A percentile compares a stretch with the other conserved stretches of the same genome.
phyloP scores from a whole-genome alignment of 2,888 invertebrate species.

The Leptothorax acervorum region DNA sequence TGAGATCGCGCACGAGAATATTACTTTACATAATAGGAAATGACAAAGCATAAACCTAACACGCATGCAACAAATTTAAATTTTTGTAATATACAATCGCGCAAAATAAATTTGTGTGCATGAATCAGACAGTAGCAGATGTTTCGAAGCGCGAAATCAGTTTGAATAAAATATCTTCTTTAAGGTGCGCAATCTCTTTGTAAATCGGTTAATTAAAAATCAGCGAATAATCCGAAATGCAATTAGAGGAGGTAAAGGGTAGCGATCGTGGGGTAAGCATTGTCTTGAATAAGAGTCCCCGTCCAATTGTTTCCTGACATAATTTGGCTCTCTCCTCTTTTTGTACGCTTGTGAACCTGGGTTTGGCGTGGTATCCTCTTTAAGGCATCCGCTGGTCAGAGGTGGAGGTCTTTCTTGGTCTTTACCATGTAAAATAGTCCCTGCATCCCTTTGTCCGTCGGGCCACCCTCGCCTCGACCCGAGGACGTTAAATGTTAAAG shows the following conservation, averaged over 20 bases:
- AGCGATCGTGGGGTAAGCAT: constrained; percentile 13
- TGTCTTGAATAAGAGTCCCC: constrained; percentile 27
- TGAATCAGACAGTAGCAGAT: background rate
- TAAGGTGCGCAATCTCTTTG: constrained; percentile 26
- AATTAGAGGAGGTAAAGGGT: constrained; percentile 41
- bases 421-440: constrained; percentile 79
- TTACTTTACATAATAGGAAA: background rate
- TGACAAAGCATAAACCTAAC: background rate
- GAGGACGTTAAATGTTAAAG: constrained; percentile 62
- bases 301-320: constrained; percentile 34
- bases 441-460: constrained; percentile 76
- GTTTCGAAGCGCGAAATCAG: background rate
- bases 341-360: background rate
- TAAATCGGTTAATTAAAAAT: constrained; percentile 48
- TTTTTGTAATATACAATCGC: background rate
- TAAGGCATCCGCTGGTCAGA: constrained; percentile 63
- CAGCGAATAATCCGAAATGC: constrained; percentile 32
- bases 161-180: constrained; percentile 27
- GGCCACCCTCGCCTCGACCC: constrained; percentile 44
- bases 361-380: constrained; percentile 62
- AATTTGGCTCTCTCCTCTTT: background rate
- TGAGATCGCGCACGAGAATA: background rate
- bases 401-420: constrained; percentile 62
- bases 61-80: background rate
- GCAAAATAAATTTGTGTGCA: constrained; percentile 26